phyloP scores from a whole-genome alignment of 1,140 invertebrate species.

The Phymorhynchus buccinoides region DNA sequence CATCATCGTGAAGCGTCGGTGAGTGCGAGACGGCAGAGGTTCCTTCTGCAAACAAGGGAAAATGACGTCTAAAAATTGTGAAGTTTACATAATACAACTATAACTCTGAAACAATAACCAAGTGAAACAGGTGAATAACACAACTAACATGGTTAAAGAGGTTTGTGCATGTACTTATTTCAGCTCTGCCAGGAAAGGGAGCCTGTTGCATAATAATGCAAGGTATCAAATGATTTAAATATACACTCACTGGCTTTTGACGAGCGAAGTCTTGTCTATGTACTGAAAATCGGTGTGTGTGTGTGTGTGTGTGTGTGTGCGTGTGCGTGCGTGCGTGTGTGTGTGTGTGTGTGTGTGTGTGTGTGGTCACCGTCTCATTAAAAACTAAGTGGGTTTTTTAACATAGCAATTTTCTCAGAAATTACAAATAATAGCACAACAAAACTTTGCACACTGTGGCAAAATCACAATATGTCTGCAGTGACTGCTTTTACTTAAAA shows the following conservation, averaged over 20 bases:
- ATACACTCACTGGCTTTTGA: too few relatives aligned
- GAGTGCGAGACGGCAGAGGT: too few relatives aligned
- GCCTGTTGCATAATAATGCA: too few relatives aligned
- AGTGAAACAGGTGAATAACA: neutral
- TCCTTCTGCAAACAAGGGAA: neutral
- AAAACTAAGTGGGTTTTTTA: too few relatives aligned
- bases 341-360: neutral
- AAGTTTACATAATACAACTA: neutral
- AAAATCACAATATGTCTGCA: too few relatives aligned
- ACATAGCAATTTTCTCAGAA: too few relatives aligned
- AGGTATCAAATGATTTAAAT: neutral
- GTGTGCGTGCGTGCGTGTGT: slow-evolving; percentile 10
- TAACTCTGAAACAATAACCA: neutral
- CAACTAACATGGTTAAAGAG: neutral
- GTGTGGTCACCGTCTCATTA: too few relatives aligned
- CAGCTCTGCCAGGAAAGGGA: neutral
- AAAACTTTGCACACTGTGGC: too few relatives aligned
- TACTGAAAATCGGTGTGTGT: neutral
- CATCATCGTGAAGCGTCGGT: neutral
- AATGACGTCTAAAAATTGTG: neutral
- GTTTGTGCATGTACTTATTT: neutral
- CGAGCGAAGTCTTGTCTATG: too few relatives aligned
- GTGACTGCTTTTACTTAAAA: too few relatives aligned
- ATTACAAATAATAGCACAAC: too few relatives aligned
- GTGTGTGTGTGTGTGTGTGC: neutral